Conservation (phyloP, 2,888 invertebrate species). For the Apodemia duryi region DNA sequence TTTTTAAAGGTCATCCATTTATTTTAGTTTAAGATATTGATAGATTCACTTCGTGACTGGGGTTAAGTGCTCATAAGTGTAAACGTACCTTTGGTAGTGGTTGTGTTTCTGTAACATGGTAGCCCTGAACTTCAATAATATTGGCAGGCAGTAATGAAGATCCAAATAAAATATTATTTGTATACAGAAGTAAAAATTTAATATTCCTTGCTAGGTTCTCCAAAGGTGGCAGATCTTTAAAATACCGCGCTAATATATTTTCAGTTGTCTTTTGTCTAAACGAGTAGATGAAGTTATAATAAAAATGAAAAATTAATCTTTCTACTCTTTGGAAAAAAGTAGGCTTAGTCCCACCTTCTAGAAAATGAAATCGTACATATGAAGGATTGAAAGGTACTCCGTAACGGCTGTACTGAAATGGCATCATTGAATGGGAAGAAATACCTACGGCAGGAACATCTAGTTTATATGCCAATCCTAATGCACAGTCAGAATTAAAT, state of each 20-base stretch:
- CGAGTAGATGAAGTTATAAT: neutral
- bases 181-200: constrained; percentile 78
- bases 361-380: constrained; percentile 72
- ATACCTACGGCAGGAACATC: constrained; percentile 80
- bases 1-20: too few species aligned
- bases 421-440: constrained; percentile 79
- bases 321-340: constrained; percentile 4
- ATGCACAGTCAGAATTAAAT: constrained; percentile 85
- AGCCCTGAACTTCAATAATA: constrained; percentile 82
- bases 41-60: too few species aligned
- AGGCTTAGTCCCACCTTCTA: constrained; percentile 55
- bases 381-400: constrained; percentile 79
- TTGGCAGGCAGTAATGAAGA: constrained; percentile 76
- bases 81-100: constrained; percentile 68
- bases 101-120: constrained; percentile 68
- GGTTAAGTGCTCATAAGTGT: neutral
- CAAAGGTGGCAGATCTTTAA: constrained; percentile 66
- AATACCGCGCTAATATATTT: neutral
- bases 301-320: neutral
- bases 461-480: constrained; percentile 82
- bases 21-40: too few species aligned
- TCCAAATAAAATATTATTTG: constrained; percentile 79
- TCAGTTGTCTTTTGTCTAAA: neutral
- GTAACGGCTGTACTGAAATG: constrained; percentile 78
- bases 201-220: constrained; percentile 72